Conservation (phyloP, 2,797 vertebrate genomes). For the Ctenosaura bakeri region DNA sequence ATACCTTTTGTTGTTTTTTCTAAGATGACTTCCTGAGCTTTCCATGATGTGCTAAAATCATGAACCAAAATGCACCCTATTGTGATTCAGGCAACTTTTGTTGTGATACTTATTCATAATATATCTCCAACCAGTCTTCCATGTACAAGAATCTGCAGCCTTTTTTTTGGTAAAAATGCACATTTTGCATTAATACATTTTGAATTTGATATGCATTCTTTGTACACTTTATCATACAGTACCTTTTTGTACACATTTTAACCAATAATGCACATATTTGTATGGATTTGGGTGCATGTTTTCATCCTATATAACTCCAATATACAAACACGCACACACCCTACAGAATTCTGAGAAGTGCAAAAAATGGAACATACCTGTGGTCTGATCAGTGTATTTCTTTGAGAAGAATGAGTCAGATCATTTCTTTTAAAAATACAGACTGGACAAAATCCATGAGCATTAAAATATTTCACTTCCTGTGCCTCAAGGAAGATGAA, state of each 20-base stretch:
- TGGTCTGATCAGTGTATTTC: not conserved
- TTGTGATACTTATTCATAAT: too few relatives aligned
- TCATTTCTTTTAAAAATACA: not conserved
- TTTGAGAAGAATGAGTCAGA: not conserved
- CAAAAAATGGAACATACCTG: not conserved
- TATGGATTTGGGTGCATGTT: not conserved
- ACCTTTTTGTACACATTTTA: not conserved
- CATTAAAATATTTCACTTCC: not conserved
- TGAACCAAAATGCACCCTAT: not conserved
- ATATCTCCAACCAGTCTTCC: too few relatives aligned
- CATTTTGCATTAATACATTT: too few relatives aligned
- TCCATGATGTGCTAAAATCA: too few relatives aligned
- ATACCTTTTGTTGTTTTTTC: not conserved
- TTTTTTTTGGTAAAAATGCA: too few relatives aligned
- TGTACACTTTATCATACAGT: not conserved
- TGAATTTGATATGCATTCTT: not conserved
- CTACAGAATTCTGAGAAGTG: not conserved
- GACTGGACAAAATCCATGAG: not conserved
- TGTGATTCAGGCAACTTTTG: too few relatives aligned
- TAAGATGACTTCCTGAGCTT: not conserved
- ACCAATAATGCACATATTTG: not conserved
- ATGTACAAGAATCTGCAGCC: too few relatives aligned
- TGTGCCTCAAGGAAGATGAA: constrained; percentile 35
- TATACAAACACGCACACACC: too few relatives aligned
- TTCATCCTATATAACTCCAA: too few relatives aligned